phyloP scores from a whole-genome alignment of 92 coral and sea anemone species.

The Epizoanthus ramosus region DNA sequence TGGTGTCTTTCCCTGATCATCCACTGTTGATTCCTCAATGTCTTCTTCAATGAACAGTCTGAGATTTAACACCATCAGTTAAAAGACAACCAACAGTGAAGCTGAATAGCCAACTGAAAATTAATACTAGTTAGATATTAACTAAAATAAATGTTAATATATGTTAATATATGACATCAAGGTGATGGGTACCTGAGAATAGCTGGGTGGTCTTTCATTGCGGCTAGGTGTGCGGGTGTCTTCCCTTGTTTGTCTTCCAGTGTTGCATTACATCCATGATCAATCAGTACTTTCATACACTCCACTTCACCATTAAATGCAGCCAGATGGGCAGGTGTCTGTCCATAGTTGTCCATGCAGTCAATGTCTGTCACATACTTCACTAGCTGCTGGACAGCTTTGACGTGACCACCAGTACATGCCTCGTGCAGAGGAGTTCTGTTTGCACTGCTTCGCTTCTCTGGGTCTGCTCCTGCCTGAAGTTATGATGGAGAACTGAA shows the following conservation, averaged over 20 bases:
- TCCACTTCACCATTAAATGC: conserved; percentile 95
- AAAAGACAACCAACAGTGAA: too few species aligned
- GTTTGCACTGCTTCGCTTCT: conserved; percentile 74
- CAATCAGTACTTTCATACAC: conserved; percentile 78
- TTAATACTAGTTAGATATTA: background rate
- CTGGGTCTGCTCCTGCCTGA: conserved; percentile 92
- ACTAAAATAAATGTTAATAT: background rate
- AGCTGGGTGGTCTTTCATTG: conserved; percentile 75
- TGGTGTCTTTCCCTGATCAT: conserved; percentile 82
- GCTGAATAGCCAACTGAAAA: too few species aligned
- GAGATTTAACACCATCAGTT: background rate
- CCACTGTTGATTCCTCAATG: conserved; percentile 64
- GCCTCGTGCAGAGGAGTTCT: conserved; percentile 97
- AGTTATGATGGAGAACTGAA: background rate
- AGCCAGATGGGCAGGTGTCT: conserved; percentile 92
- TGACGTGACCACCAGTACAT: conserved; percentile 88
- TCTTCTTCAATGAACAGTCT: conserved; percentile 84
- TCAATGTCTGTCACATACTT: conserved; percentile 72
- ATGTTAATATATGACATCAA: background rate
- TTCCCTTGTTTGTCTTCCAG: conserved; percentile 82
- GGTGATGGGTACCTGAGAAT: conserved; percentile 62
- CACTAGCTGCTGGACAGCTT: conserved; percentile 69
- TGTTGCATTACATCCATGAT: conserved; percentile 68
- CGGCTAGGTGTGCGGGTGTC: conserved; percentile 93
- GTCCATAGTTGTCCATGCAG: conserved; percentile 77